Evolutionary conservation across 1,140 invertebrate genomes (phyloP).

Genomic region (Psilanteris sp.): DNA sequence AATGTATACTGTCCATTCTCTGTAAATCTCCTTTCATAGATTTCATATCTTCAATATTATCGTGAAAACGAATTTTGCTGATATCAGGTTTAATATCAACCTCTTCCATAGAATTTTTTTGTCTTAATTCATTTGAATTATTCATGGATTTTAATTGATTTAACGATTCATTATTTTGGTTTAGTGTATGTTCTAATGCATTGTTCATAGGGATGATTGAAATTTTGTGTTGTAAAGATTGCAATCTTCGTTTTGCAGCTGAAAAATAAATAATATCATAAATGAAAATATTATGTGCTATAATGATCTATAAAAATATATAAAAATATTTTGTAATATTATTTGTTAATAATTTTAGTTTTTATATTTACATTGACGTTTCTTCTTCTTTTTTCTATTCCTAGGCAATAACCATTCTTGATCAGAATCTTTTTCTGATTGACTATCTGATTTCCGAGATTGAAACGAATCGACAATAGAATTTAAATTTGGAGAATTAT

Average conservation of each 20-base stretch:
- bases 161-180: neutral
- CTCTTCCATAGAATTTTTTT: neutral
- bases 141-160: neutral
- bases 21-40: conserved; percentile 18
- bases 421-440: conserved; percentile 75
- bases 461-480: conserved; percentile 48
- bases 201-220: conserved; percentile 63
- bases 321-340: too few species aligned
- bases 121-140: neutral
- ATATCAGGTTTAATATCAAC: conserved; percentile 26
- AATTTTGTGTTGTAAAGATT: conserved; percentile 68
- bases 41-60: conserved; percentile 9
- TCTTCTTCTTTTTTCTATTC: conserved; percentile 75
- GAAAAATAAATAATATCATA: conserved; percentile 7
- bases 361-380: conserved; percentile 70
- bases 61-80: conserved; percentile 8
- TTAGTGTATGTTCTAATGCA: conserved; percentile 6
- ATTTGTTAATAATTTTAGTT: too few species aligned
- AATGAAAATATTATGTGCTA: too few species aligned
- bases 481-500: conserved; percentile 61
- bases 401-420: conserved; percentile 77
- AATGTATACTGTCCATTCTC: conserved; percentile 69
- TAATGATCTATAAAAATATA: too few species aligned
- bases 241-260: conserved; percentile 70
- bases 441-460: conserved; percentile 42